These are phyloP conservation scores for Anabas testudineus DNA, from an alignment of 2,797 vertebrate genomes.

Conservation along the genomic window DNA sequence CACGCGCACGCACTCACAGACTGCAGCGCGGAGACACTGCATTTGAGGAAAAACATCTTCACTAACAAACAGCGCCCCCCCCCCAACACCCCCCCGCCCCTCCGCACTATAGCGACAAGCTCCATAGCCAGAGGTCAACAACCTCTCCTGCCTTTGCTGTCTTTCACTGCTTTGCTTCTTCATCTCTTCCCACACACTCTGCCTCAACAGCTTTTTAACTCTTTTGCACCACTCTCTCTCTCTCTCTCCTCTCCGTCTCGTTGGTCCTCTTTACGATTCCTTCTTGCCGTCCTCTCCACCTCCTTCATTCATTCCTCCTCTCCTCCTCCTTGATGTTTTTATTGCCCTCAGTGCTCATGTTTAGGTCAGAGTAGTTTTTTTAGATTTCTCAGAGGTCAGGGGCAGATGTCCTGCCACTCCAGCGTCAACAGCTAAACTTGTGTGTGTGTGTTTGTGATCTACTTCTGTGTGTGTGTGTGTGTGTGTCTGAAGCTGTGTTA, in stretches of 20 bases:
- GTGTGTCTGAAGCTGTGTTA: constrained; percentile 11
- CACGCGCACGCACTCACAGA: constrained; percentile 51
- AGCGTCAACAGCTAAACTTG: constrained; percentile 27
- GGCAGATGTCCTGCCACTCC: constrained; percentile 45
- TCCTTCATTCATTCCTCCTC: constrained; percentile 23
- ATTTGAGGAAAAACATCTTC: constrained; percentile 84
- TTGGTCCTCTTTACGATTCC: background rate
- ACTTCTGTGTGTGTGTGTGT: constrained; percentile 9
- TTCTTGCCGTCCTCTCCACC: constrained; percentile 15
- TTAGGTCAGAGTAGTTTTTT: constrained; percentile 17
- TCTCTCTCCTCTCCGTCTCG: constrained; percentile 14
- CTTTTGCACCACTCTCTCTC: constrained; percentile 29
- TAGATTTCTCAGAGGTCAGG: constrained; percentile 35
- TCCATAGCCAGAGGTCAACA: constrained; percentile 78
- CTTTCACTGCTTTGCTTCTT: constrained; percentile 58
- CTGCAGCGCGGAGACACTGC: constrained; percentile 63
- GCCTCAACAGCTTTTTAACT: constrained; percentile 39
- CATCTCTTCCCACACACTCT: constrained; percentile 51
- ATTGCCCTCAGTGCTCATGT: constrained; percentile 2
- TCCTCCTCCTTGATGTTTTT: constrained; percentile 35
- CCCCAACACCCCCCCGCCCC: constrained; percentile 44
- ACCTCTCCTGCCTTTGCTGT: constrained; percentile 62
- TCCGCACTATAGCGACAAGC: constrained; percentile 58
- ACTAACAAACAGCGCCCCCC: constrained; percentile 70
- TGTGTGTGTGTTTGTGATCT: constrained; percentile 28